Conservation (phyloP, 2,888 invertebrate species). For the Caenorhabditis angaria region DNA sequence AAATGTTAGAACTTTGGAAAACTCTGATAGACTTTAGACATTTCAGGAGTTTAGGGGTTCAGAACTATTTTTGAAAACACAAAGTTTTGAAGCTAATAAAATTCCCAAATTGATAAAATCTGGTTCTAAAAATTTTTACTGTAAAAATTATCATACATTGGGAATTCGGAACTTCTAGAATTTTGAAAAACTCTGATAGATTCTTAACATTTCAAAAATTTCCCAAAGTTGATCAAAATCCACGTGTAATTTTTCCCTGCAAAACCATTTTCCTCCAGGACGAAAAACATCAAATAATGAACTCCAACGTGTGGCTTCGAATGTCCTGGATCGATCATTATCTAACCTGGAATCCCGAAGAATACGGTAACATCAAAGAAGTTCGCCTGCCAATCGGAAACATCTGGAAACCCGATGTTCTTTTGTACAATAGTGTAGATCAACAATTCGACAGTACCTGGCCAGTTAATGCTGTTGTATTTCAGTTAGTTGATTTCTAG, state of each 20-base stretch:
- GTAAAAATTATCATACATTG: not conserved
- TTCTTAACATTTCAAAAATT: not conserved
- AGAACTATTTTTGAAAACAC: too few species aligned
- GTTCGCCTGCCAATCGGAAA: slow-evolving; percentile 93
- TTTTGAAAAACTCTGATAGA: too few species aligned
- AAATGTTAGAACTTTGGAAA: too few species aligned
- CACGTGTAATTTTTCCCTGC: not conserved
- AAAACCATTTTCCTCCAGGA: too few species aligned
- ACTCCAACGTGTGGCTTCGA: slow-evolving; percentile 96
- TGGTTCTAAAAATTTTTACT: too few species aligned
- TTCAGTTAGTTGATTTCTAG: slow-evolving; percentile 48
- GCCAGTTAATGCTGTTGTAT: slow-evolving; percentile 75
- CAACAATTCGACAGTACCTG: slow-evolving; percentile 75
- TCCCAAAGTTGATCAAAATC: not conserved
- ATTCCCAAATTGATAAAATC: too few species aligned
- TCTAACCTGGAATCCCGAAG: slow-evolving; percentile 93
- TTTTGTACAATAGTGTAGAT: slow-evolving; percentile 91
- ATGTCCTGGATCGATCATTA: slow-evolving; percentile 99
- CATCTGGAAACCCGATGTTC: slow-evolving; percentile 98
- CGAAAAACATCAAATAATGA: slow-evolving; percentile 98
- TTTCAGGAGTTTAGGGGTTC: too few species aligned
- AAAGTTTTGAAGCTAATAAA: too few species aligned
- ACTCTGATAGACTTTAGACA: too few species aligned
- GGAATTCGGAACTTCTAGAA: too few species aligned
- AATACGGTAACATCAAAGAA: slow-evolving; percentile 74